Evolutionary conservation across 2,888 invertebrate species (phyloP).

Genomic region (Pristionchus japonicus): DNA sequence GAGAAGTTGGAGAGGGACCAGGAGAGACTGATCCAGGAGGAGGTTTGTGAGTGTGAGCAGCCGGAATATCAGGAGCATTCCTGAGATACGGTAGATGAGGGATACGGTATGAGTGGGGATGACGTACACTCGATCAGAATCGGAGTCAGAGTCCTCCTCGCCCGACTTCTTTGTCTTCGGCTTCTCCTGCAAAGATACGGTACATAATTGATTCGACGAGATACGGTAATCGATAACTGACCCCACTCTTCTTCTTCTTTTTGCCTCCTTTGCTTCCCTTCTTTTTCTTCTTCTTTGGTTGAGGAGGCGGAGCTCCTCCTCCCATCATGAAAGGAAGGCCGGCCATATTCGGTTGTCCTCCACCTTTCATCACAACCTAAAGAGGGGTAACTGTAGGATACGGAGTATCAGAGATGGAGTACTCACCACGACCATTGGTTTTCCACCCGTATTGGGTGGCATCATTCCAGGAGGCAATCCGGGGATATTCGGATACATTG

Average conservation of each 20-base stretch:
- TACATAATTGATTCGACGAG: background rate
- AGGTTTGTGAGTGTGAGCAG: background rate
- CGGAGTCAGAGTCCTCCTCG: conserved; percentile 1
- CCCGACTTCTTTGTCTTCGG: background rate
- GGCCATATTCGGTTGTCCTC: background rate
- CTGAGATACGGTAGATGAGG: background rate
- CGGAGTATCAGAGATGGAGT: background rate
- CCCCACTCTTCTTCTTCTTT: conserved; percentile 9
- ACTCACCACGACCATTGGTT: conserved; percentile 4
- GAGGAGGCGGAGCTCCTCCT: background rate
- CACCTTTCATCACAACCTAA: background rate
- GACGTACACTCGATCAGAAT: background rate
- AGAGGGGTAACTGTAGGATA: background rate
- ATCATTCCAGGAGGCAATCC: background rate
- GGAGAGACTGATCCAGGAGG: background rate
- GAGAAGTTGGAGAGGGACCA: too few relatives aligned
- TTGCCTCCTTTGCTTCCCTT: background rate
- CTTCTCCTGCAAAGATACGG: background rate
- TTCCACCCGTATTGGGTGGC: conserved; percentile 3
- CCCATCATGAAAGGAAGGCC: background rate
- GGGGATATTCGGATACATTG: background rate
- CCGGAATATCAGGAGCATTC: background rate
- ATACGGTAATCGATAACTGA: background rate
- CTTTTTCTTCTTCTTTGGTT: background rate
- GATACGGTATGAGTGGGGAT: background rate